Evolutionary conservation across 2,113 vertebrate genomes (phyloP), one percentile per base, ranked within the genome.

Genomic region (Microtus pennsylvanicus): DNA sequence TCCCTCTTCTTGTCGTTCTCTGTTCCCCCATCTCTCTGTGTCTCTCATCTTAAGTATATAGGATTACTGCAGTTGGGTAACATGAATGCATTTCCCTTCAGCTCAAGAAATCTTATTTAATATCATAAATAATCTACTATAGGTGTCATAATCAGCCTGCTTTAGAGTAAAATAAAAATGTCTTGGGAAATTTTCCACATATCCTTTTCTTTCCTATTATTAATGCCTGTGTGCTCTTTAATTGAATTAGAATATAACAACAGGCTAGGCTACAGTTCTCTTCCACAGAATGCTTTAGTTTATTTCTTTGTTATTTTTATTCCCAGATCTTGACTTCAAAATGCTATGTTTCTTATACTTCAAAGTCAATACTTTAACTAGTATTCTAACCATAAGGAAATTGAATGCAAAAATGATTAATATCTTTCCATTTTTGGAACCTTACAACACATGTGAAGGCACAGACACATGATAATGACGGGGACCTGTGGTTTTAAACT

Each of bases 301-400:
- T 81, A 58, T 21, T 93, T 95, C 42, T 67, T 97, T 90, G 45
- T 47, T 74, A 63, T 82, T 91, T 96, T 95, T 86, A 52, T 96
- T 90, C 86, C 30, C 22, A 55, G 21, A 52, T 92, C 69, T 87
- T 89, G 80, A 76, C 65, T 75, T 76, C 52, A 95, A 95, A 95
- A 35, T 47, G 42, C 45, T 77, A 12, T 69, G 35, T 89, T 45
- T 11, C 63, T 95, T 87, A 67, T 4, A 74, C 72, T 65, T 77
- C 38, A 90, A 50, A 90, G 58, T 63, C 26, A 47, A 35, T 58
- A 75, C 26, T 26, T 77, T 47, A 35, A 33, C 72, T 35, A 61
- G 22, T 77, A 45, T 22, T 6, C 28, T 65, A 26, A 45, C 21
- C 21, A 55, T 82, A 74, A 89, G 67, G 52, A 61, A 33, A 24